Evolutionary conservation across 2,797 vertebrate genomes (phyloP), one percentile per base, ranked within the genome.

Genomic region (Sebastes alutus): DNA sequence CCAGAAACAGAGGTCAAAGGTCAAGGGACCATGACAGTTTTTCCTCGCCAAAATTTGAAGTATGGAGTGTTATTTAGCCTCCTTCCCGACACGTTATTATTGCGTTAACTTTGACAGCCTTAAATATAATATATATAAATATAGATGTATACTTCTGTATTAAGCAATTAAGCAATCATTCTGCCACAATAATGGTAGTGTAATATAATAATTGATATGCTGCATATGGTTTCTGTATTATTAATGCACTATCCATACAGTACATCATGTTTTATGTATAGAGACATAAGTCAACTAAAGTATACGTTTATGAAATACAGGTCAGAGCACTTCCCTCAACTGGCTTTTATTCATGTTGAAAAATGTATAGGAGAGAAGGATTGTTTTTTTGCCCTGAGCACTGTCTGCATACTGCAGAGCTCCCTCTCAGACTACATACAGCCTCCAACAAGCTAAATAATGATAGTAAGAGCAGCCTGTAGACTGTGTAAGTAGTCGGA

Each of bases 391-490:
- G 67, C 71, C 65, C 30, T 46, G 38, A 70, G 83, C 56, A 14
- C 12, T 10, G 74, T 80, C 66, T 38, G 56, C 49, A 65, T 25
- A 54, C 42, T 46, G 62, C 60, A 73, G 22, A 32, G 27, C 67
- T 74, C 46, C 42, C 55, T 74, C 58, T 60, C 55, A 75, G 18
- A 20, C 49, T 52, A 52, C 49, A 52, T 4, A 52, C 20, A 25
- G 33, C 55, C 29, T 70, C 73, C 58, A 78, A 64, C 56, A 65
- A 38, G 61, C 33, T 66, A 62, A 67, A 80, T 76, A 66, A 75
- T 68, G 32, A 61, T 4, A 25, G 30, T 52, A 30, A 55, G 64
- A 65, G 72, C 58, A 30, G 55, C 25, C 70, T 22, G 66, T 6
- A 42, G 70, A 14, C 70, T 66, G 62, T 11, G 7, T n/a, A 52